phyloP scores from a whole-genome alignment of 30 jellyfish, hydroid and myxozoan genomes.

The Mastigias papua region DNA sequence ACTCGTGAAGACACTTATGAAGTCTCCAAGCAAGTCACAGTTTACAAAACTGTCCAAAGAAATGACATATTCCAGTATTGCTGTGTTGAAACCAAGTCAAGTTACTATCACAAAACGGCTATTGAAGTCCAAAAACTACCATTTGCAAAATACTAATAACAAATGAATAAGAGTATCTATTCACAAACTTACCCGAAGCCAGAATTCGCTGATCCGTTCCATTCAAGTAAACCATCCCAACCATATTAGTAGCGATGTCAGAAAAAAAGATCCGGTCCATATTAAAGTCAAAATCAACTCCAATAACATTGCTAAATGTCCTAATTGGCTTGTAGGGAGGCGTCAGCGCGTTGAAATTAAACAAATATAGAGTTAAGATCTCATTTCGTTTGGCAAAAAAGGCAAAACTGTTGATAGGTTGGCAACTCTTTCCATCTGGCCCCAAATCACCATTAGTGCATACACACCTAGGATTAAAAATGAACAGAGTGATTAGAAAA shows the following conservation, averaged over 20 bases:
- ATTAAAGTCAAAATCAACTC: conserved; percentile 84
- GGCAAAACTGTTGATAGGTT: conserved; percentile 60
- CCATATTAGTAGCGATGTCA: conserved; percentile 84
- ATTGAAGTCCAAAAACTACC: too few species aligned
- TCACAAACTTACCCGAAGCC: conserved; percentile 71
- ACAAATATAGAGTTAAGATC: conserved; percentile 81
- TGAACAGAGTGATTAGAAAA: too few species aligned
- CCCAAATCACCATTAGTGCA: conserved; percentile 89
- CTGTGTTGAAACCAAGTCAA: too few species aligned
- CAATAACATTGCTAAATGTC: conserved; percentile 88
- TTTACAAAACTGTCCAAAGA: too few species aligned
- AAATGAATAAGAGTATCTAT: neutral
- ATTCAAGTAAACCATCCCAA: conserved; percentile 81
- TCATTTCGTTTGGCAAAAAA: conserved; percentile 95
- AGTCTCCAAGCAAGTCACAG: too few species aligned
- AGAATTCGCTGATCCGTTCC: conserved; percentile 79
- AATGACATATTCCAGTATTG: too few species aligned
- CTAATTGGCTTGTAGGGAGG: conserved; percentile 87
- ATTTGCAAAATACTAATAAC: too few species aligned
- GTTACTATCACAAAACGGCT: too few species aligned
- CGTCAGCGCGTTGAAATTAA: conserved; percentile 49
- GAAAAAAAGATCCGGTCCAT: conserved; percentile 81
- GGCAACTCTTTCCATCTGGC: conserved; percentile 70
- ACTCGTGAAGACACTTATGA: too few species aligned
- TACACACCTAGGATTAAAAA: too few species aligned